phyloP scores from a whole-genome alignment of 1,140 invertebrate genomes.

The Tetragnatha versicolor region DNA sequence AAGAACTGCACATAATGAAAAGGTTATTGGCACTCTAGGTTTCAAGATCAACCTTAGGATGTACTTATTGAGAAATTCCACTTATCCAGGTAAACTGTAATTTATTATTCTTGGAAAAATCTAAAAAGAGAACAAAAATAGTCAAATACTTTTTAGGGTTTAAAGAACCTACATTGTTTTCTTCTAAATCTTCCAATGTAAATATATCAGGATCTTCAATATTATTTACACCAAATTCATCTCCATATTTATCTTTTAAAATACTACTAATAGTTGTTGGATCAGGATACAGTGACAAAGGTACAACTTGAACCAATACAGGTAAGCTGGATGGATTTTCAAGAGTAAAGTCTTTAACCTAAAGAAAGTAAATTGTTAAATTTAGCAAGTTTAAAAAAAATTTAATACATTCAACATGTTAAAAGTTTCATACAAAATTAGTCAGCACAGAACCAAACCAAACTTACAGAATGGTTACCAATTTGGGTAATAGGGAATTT shows the following conservation, averaged over 20 bases:
- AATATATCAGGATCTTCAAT: conserved; percentile 64
- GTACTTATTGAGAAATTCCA: too few species aligned
- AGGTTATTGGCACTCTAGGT: too few species aligned
- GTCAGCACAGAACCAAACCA: background rate
- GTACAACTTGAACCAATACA: conserved; percentile 67
- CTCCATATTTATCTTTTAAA: conserved; percentile 59
- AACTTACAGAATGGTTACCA: conserved; percentile 74
- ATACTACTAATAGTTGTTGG: conserved; percentile 57
- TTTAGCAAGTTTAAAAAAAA: background rate
- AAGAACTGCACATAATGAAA: too few species aligned
- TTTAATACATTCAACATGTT: background rate
- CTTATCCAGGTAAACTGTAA: too few species aligned
- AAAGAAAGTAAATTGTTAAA: conserved; percentile 26
- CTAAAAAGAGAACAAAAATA: too few species aligned
- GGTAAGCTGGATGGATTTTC: conserved; percentile 68
- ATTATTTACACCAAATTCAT: conserved; percentile 62
- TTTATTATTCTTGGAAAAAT: too few species aligned
- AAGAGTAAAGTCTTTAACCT: conserved; percentile 68
- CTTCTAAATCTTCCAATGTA: conserved; percentile 66
- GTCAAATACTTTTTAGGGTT: too few species aligned
- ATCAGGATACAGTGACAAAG: conserved; percentile 68
- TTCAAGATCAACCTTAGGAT: too few species aligned
- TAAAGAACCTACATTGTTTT: conserved; percentile 59
- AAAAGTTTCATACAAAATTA: too few species aligned
- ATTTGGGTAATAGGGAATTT: conserved; percentile 83